A percentile compares a stretch with the other conserved stretches of the same genome.
phyloP scores from a whole-genome alignment of 2,113 vertebrate species.

The Menura novaehollandiae region DNA sequence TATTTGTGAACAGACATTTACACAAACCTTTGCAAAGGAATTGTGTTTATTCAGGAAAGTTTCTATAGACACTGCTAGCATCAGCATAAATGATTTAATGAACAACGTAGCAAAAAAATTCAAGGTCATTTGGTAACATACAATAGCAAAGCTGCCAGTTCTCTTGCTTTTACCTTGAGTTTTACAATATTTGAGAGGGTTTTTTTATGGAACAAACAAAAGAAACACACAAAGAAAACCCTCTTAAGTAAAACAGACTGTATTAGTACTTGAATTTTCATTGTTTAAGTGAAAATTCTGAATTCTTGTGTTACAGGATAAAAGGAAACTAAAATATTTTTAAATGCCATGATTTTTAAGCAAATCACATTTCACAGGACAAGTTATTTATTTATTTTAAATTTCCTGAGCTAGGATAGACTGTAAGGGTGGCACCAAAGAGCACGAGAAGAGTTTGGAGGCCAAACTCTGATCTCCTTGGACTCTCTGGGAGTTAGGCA shows the following conservation, averaged over 20 bases:
- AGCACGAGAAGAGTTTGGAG: background rate
- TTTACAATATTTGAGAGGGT: background rate
- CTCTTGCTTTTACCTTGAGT: background rate
- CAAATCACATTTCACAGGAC: background rate
- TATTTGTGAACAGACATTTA: background rate
- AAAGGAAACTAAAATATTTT: background rate
- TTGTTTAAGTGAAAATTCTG: background rate
- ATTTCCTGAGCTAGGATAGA: background rate
- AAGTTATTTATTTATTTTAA: background rate
- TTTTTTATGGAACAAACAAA: background rate
- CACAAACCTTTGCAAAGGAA: background rate
- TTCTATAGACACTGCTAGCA: background rate
- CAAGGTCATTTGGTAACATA: background rate
- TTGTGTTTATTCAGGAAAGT: background rate
- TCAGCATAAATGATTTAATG: background rate
- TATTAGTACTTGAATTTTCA: background rate
- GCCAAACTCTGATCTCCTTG: background rate
- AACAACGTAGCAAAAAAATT: background rate
- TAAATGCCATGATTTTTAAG: background rate
- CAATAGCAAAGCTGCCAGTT: background rate
- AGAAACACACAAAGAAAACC: background rate
- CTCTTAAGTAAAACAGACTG: background rate
- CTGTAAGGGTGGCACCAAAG: background rate
- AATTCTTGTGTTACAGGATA: background rate
- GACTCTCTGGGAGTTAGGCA: background rate